phyloP scores from a whole-genome alignment of 2,888 invertebrate species.

The Blomia tropicalis region DNA sequence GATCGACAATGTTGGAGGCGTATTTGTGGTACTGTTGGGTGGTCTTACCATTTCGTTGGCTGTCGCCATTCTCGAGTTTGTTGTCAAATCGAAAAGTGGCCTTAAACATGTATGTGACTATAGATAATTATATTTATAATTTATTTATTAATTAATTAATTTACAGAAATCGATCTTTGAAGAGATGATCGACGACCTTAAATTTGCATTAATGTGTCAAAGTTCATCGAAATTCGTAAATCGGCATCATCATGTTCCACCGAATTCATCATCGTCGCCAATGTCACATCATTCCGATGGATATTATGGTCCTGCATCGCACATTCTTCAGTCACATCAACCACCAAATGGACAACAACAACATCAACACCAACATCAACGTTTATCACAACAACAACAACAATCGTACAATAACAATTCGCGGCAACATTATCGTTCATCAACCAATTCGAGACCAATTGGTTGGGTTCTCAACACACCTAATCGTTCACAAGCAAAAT shows the following conservation, averaged over 20 bases:
- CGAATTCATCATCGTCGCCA: not conserved
- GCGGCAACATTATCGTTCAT: not conserved
- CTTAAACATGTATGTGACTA: not conserved
- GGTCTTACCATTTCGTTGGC: constrained; percentile 29
- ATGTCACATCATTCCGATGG: not conserved
- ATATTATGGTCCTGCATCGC: not conserved
- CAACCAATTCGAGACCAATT: too few relatives aligned
- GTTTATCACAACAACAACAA: not conserved
- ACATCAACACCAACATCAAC: not conserved
- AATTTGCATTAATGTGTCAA: constrained; percentile 29
- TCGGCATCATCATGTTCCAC: not conserved
- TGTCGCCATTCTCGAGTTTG: constrained; percentile 30
- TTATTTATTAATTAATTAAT: not conserved
- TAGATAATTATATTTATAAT: not conserved
- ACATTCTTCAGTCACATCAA: too few relatives aligned
- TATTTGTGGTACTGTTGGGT: constrained; percentile 33
- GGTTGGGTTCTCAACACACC: too few relatives aligned
- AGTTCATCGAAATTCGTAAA: constrained; percentile 25
- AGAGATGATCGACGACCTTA: constrained; percentile 28
- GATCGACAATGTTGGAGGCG: constrained; percentile 34
- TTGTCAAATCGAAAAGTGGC: constrained; percentile 29
- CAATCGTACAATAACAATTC: not conserved
- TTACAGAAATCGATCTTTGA: constrained; percentile 28
- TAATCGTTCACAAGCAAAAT: too few relatives aligned
- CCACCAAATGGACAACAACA: not conserved